phyloP scores from a whole-genome alignment of 35 echinoderm and acorn worm genomes.

The Holothuria glaberrima region DNA sequence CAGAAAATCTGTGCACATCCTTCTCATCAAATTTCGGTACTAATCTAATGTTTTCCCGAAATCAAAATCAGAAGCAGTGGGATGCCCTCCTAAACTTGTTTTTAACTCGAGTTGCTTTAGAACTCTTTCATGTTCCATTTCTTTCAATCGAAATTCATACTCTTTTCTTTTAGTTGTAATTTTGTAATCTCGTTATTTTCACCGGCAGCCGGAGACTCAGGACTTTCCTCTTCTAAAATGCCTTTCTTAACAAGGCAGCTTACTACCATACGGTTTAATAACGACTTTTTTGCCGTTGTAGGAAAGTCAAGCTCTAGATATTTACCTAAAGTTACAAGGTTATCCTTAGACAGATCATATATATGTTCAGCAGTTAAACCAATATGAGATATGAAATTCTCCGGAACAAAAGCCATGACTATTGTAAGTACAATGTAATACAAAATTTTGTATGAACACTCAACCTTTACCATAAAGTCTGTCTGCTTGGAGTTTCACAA shows the following conservation, averaged over 20 bases:
- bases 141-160: neutral
- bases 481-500: too few relatives aligned
- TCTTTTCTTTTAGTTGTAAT: neutral
- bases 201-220: neutral
- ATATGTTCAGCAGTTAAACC: too few relatives aligned
- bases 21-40: constrained; percentile 63
- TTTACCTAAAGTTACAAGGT: too few relatives aligned
- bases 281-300: too few relatives aligned
- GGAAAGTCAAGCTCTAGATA: too few relatives aligned
- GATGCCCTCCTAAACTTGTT: neutral
- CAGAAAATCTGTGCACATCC: constrained; percentile 33
- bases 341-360: too few relatives aligned
- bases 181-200: neutral
- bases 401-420: too few relatives aligned
- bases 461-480: too few relatives aligned
- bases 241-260: neutral
- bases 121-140: constrained; percentile 14
- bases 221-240: neutral
- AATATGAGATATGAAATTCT: too few relatives aligned
- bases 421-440: too few relatives aligned
- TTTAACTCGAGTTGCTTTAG: neutral
- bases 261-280: neutral
- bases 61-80: constrained; percentile 14
- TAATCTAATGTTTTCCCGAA: neutral
- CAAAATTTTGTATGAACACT: too few relatives aligned